Evolutionary conservation across 2,113 vertebrate genomes (phyloP).

Genomic region (Macrotus californicus): DNA sequence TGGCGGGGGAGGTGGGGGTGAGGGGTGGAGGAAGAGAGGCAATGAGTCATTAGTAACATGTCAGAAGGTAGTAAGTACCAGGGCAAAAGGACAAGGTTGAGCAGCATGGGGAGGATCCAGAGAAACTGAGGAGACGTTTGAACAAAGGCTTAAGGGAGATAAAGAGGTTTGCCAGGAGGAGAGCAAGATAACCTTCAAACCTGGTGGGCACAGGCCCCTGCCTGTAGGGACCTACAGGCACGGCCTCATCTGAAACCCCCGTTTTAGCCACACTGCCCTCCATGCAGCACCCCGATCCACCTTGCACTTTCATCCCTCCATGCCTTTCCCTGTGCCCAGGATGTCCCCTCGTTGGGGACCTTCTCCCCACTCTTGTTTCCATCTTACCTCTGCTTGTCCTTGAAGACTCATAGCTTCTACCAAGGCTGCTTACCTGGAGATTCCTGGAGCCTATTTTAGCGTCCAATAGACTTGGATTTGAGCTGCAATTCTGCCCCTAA

Average conservation of each 20-base stretch:
- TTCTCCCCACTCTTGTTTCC: background rate
- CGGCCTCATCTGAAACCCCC: fast-evolving
- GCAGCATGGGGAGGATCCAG: background rate
- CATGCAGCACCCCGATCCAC: fast-evolving
- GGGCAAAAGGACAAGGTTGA: background rate
- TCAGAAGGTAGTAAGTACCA: background rate
- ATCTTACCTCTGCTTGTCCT: background rate
- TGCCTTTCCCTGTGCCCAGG: background rate
- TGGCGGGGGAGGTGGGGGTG: no score
- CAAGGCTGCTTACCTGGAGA: no score
- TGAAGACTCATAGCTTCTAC: background rate
- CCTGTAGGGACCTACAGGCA: fast-evolving
- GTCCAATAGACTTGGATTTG: background rate
- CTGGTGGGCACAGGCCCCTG: background rate
- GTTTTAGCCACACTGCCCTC: background rate
- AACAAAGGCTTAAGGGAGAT: background rate
- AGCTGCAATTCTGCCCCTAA: background rate
- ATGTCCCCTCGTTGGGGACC: background rate
- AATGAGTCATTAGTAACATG: background rate
- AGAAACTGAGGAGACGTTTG: background rate
- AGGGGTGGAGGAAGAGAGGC: background rate
- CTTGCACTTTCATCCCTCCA: background rate
- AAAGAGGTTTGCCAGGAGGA: background rate
- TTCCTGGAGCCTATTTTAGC: background rate
- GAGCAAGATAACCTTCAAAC: background rate